phyloP scores from a whole-genome alignment of 2,888 invertebrate species.

The Chloromyia formosa region DNA sequence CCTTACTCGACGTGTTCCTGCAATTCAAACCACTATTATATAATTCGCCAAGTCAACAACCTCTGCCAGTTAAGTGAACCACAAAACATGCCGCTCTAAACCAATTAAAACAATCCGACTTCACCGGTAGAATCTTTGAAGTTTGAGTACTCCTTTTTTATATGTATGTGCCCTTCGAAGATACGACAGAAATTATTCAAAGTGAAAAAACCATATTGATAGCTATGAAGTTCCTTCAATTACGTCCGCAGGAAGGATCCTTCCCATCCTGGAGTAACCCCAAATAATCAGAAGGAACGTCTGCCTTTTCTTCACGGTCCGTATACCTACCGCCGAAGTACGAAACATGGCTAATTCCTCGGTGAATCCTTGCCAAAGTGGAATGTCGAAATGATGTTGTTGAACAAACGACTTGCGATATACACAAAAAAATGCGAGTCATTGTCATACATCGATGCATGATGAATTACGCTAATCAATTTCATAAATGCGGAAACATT shows the following conservation, averaged over 20 bases:
- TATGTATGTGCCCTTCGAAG: too few relatives aligned
- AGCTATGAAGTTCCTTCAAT: neutral
- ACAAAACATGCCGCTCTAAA: too few relatives aligned
- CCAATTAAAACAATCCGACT: too few relatives aligned
- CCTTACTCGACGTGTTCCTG: too few relatives aligned
- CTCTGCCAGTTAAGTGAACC: too few relatives aligned
- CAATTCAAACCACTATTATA: too few relatives aligned
- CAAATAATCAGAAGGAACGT: neutral
- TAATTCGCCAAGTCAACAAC: too few relatives aligned
- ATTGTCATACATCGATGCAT: neutral
- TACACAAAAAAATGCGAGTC: neutral
- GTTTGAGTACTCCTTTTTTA: too few relatives aligned
- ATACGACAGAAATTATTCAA: too few relatives aligned
- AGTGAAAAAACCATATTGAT: neutral
- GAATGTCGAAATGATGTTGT: neutral
- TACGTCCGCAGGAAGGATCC: neutral
- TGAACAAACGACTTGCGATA: neutral
- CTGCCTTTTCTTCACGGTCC: neutral
- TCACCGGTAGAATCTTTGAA: too few relatives aligned
- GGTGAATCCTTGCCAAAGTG: neutral
- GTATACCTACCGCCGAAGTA: neutral
- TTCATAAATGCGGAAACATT: conserved; percentile 46
- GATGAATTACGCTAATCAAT: conserved; percentile 47
- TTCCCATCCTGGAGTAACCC: neutral
- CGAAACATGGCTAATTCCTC: neutral